These are phyloP conservation scores for Grapholita molesta DNA, from an alignment of 1,140 invertebrate species.

Conservation along the genomic window DNA sequence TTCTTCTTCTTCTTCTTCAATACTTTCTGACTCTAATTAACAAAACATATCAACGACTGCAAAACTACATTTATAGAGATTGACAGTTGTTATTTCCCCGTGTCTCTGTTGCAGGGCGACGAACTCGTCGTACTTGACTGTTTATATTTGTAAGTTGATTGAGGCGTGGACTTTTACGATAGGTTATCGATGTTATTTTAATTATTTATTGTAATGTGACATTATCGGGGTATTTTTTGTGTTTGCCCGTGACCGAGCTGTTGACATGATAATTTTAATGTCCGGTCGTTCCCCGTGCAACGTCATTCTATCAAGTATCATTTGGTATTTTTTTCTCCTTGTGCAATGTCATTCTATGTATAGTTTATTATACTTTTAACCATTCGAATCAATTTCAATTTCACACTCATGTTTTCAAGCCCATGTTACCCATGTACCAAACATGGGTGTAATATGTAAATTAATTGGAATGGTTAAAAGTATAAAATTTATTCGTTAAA, in stretches of 20 bases:
- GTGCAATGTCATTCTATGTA: no score
- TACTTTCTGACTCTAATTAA: no score
- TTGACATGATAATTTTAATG: background rate
- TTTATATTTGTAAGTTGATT: slow-evolving; percentile 3
- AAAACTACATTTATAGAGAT: no score
- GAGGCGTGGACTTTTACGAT: background rate
- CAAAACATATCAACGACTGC: no score
- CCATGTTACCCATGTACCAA: no score
- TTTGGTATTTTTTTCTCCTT: background rate
- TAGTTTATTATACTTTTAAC: no score
- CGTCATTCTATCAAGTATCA: background rate
- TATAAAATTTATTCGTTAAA: no score
- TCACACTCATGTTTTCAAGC: no score
- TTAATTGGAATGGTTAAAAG: no score
- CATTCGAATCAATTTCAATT: no score
- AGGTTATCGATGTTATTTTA: background rate
- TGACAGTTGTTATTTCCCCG: background rate
- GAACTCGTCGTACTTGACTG: slow-evolving; percentile 1
- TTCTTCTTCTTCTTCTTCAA: no score
- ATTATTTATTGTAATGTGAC: background rate
- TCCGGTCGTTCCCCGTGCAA: background rate
- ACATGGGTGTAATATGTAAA: no score
- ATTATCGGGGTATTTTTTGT: background rate
- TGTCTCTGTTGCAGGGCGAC: background rate
- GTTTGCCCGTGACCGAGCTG: background rate